Evolutionary conservation across 2,797 vertebrate species (phyloP).

Genomic region (Chiroxiphia lanceolata): DNA sequence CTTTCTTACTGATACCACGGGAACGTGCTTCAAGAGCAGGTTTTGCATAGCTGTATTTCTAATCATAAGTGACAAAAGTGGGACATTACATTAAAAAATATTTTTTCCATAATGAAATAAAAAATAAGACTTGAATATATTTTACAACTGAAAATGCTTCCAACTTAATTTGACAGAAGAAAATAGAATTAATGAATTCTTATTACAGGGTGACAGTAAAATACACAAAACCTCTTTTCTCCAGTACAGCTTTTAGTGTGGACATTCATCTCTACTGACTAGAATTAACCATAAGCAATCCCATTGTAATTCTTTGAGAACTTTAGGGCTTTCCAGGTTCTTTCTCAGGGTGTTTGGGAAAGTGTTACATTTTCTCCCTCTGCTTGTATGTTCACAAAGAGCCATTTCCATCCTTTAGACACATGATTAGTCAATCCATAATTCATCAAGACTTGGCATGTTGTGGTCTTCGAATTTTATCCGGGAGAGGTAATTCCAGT

Average conservation of each 20-base stretch:
- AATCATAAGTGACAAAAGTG: background rate
- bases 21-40: background rate
- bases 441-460: background rate
- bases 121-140: background rate
- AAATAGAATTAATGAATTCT: background rate
- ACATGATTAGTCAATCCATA: background rate
- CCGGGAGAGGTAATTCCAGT: background rate
- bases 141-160: background rate
- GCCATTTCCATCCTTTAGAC: background rate
- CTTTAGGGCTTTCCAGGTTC: background rate
- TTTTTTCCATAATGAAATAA: background rate
- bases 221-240: background rate
- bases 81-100: background rate
- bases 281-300: background rate
- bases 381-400: background rate
- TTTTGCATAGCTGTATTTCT: background rate
- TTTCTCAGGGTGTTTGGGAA: background rate
- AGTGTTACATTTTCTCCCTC: background rate
- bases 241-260: background rate
- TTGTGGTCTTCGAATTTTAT: background rate
- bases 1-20: background rate
- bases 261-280: rapidly evolving
- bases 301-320: background rate
- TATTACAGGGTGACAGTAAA: background rate
- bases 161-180: background rate